phyloP scores from a whole-genome alignment of 2,888 invertebrate species.

The Drosophila subquinaria region DNA sequence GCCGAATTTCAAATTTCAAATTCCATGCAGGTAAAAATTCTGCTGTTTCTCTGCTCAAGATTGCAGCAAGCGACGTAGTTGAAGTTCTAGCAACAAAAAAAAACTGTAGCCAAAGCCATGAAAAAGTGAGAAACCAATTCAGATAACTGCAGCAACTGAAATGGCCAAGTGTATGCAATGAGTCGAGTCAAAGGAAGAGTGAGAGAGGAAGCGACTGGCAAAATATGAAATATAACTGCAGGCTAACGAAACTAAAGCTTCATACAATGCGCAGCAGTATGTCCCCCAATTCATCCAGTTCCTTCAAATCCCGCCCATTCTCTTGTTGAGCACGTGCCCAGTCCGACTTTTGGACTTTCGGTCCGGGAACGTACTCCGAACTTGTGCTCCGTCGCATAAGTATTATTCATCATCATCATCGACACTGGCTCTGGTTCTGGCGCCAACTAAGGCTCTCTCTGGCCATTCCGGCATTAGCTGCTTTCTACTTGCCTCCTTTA shows the following conservation, averaged over 20 bases:
- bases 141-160: slow-evolving; percentile 68
- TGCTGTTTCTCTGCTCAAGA: slow-evolving; percentile 59
- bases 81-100: slow-evolving; percentile 14
- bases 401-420: slow-evolving; percentile 65
- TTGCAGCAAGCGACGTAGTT: slow-evolving; percentile 57
- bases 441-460: slow-evolving; percentile 3
- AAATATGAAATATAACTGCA: slow-evolving; percentile 79
- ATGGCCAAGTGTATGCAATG: slow-evolving; percentile 60
- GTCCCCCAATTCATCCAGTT: neutral
- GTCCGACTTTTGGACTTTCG: slow-evolving; percentile 30
- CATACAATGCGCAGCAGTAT: slow-evolving; percentile 24
- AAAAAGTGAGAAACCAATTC: slow-evolving; percentile 77
- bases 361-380: neutral
- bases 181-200: slow-evolving; percentile 48
- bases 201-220: slow-evolving; percentile 20
- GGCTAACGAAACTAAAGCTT: slow-evolving; percentile 46
- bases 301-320: neutral
- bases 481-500: neutral
- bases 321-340: slow-evolving; percentile 60
- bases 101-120: slow-evolving; percentile 55
- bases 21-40: slow-evolving; percentile 77
- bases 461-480: slow-evolving; percentile 61
- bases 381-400: slow-evolving; percentile 25
- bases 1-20: slow-evolving; percentile 66
- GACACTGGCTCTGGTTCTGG: slow-evolving; percentile 31